Conservation (phyloP, 2,888 invertebrate species). For the Darwinula stevensoni region DNA sequence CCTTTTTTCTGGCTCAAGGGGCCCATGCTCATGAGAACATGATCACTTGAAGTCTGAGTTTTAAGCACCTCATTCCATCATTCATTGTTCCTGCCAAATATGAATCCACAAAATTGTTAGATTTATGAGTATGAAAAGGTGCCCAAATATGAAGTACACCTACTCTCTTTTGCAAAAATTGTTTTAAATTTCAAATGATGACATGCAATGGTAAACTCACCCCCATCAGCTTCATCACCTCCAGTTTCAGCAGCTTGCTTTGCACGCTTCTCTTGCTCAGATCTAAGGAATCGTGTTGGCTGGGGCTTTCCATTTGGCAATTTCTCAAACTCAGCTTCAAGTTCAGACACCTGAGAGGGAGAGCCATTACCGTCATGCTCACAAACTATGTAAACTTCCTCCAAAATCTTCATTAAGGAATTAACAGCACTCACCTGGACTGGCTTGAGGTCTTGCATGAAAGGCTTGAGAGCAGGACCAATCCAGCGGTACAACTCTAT, state of each 20-base stretch:
- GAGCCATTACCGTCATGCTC: conserved; percentile 4
- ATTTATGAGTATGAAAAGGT: no score
- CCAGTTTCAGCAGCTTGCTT: conserved; percentile 26
- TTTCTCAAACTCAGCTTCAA: conserved; percentile 62
- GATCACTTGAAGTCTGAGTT: no score
- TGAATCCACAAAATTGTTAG: no score
- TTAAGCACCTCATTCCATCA: no score
- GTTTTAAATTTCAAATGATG: no score
- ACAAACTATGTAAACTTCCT: no score
- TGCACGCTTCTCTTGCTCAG: conserved; percentile 56
- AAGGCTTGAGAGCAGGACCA: conserved; percentile 47
- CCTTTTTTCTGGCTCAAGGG: no score
- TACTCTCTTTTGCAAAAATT: no score
- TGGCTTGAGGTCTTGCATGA: conserved; percentile 55
- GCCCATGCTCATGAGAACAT: no score
- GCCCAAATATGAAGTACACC: no score
- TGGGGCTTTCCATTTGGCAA: conserved; percentile 25
- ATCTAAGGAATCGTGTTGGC: conserved; percentile 43
- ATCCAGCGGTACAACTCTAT: conserved; percentile 82
- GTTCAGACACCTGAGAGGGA: conserved; percentile 48
- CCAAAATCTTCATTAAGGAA: not conserved
- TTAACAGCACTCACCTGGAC: conserved; percentile 26
- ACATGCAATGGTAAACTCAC: no score
- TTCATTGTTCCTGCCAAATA: no score
- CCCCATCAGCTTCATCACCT: conserved; percentile 18